Conservation (phyloP, 1,140 invertebrate genomes). For the Gonatopus flavifemur region DNA sequence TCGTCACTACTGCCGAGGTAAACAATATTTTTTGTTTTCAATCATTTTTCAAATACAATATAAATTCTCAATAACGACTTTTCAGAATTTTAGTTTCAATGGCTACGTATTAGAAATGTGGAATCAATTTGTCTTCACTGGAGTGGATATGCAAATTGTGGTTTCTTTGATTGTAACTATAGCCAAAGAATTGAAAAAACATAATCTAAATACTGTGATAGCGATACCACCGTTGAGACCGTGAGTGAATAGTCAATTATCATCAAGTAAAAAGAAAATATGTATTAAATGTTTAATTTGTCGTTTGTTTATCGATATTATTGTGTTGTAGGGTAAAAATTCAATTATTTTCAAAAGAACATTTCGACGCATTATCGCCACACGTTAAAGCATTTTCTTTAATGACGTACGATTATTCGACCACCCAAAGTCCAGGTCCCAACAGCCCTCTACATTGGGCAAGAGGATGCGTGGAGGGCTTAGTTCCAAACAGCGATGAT, state of each 20-base stretch:
- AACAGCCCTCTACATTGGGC: conserved; percentile 88
- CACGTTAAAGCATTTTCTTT: conserved; percentile 84
- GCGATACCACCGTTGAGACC: conserved; percentile 81
- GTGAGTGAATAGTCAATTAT: conserved; percentile 49
- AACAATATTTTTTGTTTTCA: conserved; percentile 17
- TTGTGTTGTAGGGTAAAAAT: conserved; percentile 50
- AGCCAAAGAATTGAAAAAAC: conserved; percentile 56
- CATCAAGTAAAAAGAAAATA: too few relatives aligned
- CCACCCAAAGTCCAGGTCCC: conserved; percentile 77
- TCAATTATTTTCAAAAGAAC: conserved; percentile 74
- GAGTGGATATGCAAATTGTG: conserved; percentile 66
- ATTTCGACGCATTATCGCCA: conserved; percentile 77
- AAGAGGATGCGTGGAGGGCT: conserved; percentile 72
- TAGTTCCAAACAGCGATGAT: conserved; percentile 66
- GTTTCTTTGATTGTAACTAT: conserved; percentile 66
- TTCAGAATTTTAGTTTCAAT: conserved; percentile 70
- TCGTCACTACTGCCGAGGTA: conserved; percentile 65
- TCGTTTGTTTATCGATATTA: too few relatives aligned
- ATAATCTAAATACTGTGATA: conserved; percentile 71
- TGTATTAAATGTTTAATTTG: too few relatives aligned
- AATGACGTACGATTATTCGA: conserved; percentile 96
- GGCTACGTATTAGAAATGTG: conserved; percentile 88
- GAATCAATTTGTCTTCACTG: conserved; percentile 72
- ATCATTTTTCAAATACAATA: background rate
- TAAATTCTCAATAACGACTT: background rate